Evolutionary conservation across 1,140 invertebrate species (phyloP).

Genomic region (Drosophila littoralis): DNA sequence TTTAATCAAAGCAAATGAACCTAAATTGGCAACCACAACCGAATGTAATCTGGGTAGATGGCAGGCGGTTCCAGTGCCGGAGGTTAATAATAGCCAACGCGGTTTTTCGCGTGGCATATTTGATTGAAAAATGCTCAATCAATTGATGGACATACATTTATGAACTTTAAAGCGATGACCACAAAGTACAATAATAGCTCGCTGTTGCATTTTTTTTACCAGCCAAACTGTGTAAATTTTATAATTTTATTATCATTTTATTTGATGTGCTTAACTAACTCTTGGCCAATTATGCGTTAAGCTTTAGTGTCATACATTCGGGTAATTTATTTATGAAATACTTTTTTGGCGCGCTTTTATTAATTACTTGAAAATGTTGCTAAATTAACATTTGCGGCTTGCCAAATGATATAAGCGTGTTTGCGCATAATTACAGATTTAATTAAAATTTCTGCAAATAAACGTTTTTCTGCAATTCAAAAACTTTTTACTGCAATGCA

Average conservation of each 20-base stretch:
- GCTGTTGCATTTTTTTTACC: too few relatives aligned
- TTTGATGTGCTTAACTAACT: not conserved
- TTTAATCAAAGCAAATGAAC: slow-evolving; percentile 20
- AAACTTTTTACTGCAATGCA: slow-evolving; percentile 9
- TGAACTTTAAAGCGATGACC: slow-evolving; percentile 8
- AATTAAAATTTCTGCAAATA: slow-evolving; percentile 69
- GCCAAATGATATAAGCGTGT: slow-evolving; percentile 47
- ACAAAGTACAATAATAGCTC: not conserved
- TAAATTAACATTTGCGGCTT: slow-evolving; percentile 62
- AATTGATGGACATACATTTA: slow-evolving; percentile 35
- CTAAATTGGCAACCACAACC: slow-evolving; percentile 14
- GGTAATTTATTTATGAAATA: slow-evolving; percentile 14
- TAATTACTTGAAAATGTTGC: slow-evolving; percentile 59
- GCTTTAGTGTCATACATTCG: not conserved
- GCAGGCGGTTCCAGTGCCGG: not conserved
- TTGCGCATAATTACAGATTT: slow-evolving; percentile 68
- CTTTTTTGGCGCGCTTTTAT: slow-evolving; percentile 32
- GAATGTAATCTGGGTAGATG: slow-evolving; percentile 11
- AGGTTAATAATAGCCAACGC: slow-evolving; percentile 14
- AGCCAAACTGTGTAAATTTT: too few relatives aligned
- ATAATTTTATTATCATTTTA: too few relatives aligned
- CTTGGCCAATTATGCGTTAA: not conserved
- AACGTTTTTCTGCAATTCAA: slow-evolving; percentile 23
- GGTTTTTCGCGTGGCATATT: slow-evolving; percentile 30
- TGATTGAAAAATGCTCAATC: slow-evolving; percentile 50